Conservation (phyloP, 2,888 invertebrate genomes). For the Platycheirus albimanus region DNA sequence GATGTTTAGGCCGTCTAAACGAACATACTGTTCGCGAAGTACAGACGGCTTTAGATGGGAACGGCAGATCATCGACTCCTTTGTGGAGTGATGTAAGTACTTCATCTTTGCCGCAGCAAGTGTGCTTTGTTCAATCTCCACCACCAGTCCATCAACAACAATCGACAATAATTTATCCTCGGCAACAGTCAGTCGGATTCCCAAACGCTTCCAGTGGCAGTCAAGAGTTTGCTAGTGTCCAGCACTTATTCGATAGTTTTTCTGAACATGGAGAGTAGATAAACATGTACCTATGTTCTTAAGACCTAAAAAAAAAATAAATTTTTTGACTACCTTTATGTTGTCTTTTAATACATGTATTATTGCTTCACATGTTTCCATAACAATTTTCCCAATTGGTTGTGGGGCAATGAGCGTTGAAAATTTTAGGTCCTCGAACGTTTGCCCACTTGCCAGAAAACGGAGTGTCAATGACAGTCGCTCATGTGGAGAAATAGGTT, state of each 20-base stretch:
- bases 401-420: neutral
- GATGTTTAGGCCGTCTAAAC: neutral
- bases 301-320: slow-evolving; percentile 1
- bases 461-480: neutral
- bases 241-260: neutral
- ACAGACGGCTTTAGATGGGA: neutral
- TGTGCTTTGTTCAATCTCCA: too few species aligned
- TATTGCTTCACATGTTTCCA: slow-evolving; percentile 2
- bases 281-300: neutral
- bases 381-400: slow-evolving; percentile 12
- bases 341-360: slow-evolving; percentile 10
- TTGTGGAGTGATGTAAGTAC: neutral
- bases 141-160: too few species aligned
- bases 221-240: slow-evolving; percentile 1
- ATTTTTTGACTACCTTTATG: neutral
- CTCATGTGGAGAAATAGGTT: slow-evolving; percentile 14
- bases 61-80: neutral
- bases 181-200: too few species aligned
- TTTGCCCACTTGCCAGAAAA: slow-evolving; percentile 17
- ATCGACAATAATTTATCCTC: too few species aligned
- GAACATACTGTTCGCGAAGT: neutral
- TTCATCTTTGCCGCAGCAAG: too few species aligned
- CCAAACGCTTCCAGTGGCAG: neutral
- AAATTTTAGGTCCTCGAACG: slow-evolving; percentile 7
- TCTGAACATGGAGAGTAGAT: neutral